phyloP scores from a whole-genome alignment of 2,888 invertebrate species.

The Cephus runcator region DNA sequence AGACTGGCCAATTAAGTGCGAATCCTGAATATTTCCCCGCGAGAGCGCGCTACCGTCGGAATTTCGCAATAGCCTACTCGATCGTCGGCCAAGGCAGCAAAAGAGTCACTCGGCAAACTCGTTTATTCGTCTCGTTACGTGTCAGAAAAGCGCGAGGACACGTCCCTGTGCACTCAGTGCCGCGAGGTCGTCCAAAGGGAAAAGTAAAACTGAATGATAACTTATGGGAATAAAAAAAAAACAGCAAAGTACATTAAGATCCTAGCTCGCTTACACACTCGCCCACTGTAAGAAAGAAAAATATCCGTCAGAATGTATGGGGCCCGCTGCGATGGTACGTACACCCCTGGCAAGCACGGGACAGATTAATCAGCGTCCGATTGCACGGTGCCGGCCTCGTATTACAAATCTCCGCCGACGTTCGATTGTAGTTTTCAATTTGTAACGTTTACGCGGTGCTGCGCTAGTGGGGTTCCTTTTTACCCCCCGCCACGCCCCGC shows the following conservation, averaged over 20 bases:
- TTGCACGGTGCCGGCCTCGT: constrained; percentile 4
- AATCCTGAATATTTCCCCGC: constrained; percentile 11
- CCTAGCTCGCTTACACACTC: background rate
- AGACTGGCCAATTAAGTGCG: constrained; percentile 19
- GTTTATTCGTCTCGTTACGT: background rate
- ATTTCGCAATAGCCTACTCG: constrained; percentile 12
- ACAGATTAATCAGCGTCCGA: constrained; percentile 16
- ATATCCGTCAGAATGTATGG: background rate
- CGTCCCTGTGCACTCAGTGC: background rate
- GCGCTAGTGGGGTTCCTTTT: background rate
- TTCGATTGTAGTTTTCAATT: constrained; percentile 18
- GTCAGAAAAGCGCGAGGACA: background rate
- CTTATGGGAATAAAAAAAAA: background rate
- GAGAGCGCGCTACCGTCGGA: constrained; percentile 9
- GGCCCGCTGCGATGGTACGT: background rate
- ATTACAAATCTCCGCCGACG: constrained; percentile 11
- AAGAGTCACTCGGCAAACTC: background rate
- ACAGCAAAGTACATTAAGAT: background rate
- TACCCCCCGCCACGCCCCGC: background rate
- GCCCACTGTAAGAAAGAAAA: background rate
- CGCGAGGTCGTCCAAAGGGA: background rate
- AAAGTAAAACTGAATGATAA: background rate
- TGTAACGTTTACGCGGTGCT: constrained; percentile 9
- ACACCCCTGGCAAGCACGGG: background rate
- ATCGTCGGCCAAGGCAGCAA: background rate